Conservation (phyloP, 35 echinoderm and acorn worm genomes). For the Diadema setosum region DNA sequence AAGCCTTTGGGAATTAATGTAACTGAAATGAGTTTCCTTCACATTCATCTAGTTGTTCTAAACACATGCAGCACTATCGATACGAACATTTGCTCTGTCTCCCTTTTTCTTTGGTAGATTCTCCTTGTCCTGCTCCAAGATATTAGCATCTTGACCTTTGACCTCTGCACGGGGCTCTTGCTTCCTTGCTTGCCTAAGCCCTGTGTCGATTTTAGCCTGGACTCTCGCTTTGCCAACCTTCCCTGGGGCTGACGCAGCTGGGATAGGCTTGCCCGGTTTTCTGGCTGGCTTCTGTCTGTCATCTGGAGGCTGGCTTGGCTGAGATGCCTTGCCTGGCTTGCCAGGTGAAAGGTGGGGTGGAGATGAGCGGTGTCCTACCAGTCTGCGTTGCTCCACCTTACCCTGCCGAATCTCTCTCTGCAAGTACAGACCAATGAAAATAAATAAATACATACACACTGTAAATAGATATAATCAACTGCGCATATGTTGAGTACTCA, state of each 20-base stretch:
- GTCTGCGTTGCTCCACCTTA: not conserved
- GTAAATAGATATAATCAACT: no score
- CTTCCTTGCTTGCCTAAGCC: constrained; percentile 50
- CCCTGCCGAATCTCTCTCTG: not conserved
- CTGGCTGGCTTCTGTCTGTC: not conserved
- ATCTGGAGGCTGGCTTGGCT: not conserved
- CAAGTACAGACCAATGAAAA: not conserved
- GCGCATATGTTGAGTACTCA: no score
- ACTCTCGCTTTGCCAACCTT: constrained; percentile 56
- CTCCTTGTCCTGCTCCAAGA: constrained; percentile 22
- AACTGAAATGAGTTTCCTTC: no score
- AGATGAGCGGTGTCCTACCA: not conserved
- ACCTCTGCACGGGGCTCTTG: not conserved
- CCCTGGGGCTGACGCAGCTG: not conserved
- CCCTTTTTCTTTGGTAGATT: constrained; percentile 4
- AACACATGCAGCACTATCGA: no score
- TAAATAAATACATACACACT: no score
- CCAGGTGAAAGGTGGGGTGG: constrained; percentile 37
- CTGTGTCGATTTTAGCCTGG: constrained; percentile 75
- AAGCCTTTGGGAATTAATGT: no score
- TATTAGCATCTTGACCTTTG: constrained; percentile 14
- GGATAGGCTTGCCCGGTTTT: not conserved
- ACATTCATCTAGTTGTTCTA: no score
- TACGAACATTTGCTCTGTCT: not conserved
- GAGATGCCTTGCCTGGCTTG: not conserved